phyloP scores from a whole-genome alignment of 1,140 invertebrate genomes.

The Rhyzopertha dominica region DNA sequence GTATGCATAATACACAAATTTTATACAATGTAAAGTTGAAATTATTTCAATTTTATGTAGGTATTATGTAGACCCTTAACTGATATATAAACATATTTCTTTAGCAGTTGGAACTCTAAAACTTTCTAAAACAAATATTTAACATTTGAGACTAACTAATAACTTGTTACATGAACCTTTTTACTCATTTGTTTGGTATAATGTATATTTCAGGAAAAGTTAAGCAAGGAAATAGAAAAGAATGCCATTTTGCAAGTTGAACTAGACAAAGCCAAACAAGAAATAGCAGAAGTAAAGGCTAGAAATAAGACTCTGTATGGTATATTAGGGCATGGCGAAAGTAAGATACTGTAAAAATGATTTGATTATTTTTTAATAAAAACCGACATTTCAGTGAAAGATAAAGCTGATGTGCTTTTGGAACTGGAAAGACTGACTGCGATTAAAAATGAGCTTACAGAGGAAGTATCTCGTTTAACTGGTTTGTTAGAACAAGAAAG shows the following conservation, averaged over 20 bases:
- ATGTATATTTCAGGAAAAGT: slow-evolving; percentile 52
- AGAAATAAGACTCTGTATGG: slow-evolving; percentile 73
- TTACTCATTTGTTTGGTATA: too few relatives aligned
- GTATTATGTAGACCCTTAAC: too few relatives aligned
- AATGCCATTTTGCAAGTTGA: slow-evolving; percentile 57
- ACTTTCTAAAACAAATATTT: too few relatives aligned
- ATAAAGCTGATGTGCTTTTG: slow-evolving; percentile 71
- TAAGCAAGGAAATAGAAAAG: slow-evolving; percentile 62
- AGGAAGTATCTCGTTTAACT: slow-evolving; percentile 62
- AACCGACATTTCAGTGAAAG: slow-evolving; percentile 56
- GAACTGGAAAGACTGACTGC: slow-evolving; percentile 66
- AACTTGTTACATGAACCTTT: too few relatives aligned
- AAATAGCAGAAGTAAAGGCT: slow-evolving; percentile 66
- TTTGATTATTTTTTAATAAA: not conserved
- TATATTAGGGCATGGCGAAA: slow-evolving; percentile 73
- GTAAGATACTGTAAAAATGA: slow-evolving; percentile 51
- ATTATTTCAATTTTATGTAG: too few relatives aligned
- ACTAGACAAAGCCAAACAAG: slow-evolving; percentile 58
- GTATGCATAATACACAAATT: too few relatives aligned
- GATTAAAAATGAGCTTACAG: slow-evolving; percentile 68
- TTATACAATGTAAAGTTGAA: too few relatives aligned
- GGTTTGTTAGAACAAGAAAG: slow-evolving; percentile 74
- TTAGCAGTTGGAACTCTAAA: too few relatives aligned
- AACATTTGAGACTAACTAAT: too few relatives aligned
- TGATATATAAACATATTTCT: too few relatives aligned